Conservation (phyloP, 1,140 invertebrate genomes). For the Drosophila kohkoa region DNA sequence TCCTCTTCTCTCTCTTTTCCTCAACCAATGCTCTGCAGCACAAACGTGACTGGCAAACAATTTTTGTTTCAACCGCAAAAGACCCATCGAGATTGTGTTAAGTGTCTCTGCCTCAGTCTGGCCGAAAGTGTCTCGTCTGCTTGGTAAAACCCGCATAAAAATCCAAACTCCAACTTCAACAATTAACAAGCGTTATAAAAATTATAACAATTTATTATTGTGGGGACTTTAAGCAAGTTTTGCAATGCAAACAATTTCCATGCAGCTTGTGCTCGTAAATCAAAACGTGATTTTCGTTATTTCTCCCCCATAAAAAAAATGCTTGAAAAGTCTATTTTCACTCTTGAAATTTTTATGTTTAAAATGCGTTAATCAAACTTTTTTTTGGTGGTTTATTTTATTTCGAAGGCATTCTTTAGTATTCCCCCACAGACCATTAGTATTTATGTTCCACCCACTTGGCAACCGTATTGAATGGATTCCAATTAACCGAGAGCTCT, state of each 20-base stretch:
- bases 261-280: constrained; percentile 59
- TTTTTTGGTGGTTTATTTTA: constrained; percentile 7
- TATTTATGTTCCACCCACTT: constrained; percentile 13
- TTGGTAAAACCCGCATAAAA: constrained; percentile 59
- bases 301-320: constrained; percentile 21
- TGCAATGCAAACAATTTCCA: constrained; percentile 45
- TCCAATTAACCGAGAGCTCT: constrained; percentile 1
- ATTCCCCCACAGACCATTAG: constrained; percentile 11
- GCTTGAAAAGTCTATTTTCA: constrained; percentile 16
- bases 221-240: constrained; percentile 11
- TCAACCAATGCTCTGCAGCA: constrained; percentile 50
- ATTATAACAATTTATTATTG: constrained; percentile 49
- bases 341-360: not conserved
- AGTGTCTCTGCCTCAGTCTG: constrained; percentile 27
- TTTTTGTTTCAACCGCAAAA: constrained; percentile 68
- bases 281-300: constrained; percentile 57
- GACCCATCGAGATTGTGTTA: constrained; percentile 61
- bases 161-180: not conserved
- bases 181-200: constrained; percentile 33
- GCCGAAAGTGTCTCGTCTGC: constrained; percentile 11
- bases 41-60: constrained; percentile 77
- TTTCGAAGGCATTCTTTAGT: constrained; percentile 8
- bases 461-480: not conserved
- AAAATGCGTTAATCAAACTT: constrained; percentile 17
- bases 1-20: not conserved